These are phyloP conservation scores for Octodonta nipae DNA, from an alignment of 2,888 invertebrate genomes.

Conservation along the genomic window DNA sequence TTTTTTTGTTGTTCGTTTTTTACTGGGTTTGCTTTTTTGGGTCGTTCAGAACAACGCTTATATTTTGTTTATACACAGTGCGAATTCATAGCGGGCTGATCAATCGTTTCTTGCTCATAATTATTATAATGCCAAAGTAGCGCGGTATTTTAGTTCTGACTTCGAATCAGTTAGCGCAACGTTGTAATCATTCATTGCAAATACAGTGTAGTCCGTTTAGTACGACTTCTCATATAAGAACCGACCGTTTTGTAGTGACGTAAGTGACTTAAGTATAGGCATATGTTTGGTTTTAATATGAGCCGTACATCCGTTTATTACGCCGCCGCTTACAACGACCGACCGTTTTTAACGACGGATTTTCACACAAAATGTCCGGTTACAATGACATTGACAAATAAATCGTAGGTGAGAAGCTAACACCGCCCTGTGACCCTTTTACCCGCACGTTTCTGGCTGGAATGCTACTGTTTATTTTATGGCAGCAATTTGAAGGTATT, in stretches of 20 bases:
- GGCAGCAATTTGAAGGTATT: background rate
- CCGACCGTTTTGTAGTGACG: background rate
- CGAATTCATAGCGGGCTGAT: too few relatives aligned
- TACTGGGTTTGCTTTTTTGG: too few relatives aligned
- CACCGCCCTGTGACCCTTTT: background rate
- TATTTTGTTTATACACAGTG: too few relatives aligned
- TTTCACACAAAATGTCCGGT: constrained; percentile 1
- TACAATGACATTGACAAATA: background rate
- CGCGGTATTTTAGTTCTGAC: too few relatives aligned
- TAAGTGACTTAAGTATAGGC: background rate
- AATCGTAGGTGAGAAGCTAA: background rate
- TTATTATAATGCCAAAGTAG: too few relatives aligned
- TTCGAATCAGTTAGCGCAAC: too few relatives aligned
- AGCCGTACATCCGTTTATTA: background rate
- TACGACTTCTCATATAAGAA: background rate
- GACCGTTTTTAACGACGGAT: background rate
- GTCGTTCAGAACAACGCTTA: too few relatives aligned
- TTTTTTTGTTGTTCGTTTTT: too few relatives aligned
- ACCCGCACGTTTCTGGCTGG: background rate
- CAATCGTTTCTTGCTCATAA: too few relatives aligned
- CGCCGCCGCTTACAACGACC: background rate
- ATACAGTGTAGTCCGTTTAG: background rate
- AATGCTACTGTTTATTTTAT: background rate
- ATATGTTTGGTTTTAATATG: background rate
- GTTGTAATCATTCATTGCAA: too few relatives aligned